A percentile compares a stretch with the other conserved stretches of the same genome.
These are phyloP conservation scores for Semibalanus balanoides DNA, from an alignment of 1,140 invertebrate genomes.

Conservation along the genomic window DNA sequence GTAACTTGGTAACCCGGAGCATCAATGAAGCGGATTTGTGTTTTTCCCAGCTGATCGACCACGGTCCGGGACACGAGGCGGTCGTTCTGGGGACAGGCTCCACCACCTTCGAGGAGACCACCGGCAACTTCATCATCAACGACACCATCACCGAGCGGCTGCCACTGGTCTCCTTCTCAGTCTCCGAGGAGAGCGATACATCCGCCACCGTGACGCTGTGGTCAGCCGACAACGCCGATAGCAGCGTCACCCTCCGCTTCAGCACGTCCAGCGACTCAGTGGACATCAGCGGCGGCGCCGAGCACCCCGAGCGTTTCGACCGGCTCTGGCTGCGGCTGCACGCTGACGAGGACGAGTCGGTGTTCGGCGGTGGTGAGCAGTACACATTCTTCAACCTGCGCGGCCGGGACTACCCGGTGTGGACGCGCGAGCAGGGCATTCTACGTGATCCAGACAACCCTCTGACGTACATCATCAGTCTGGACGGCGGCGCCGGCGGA, in stretches of 20 bases:
- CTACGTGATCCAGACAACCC: slow-evolving; percentile 5
- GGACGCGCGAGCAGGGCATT: slow-evolving; percentile 28
- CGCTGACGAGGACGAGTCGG: slow-evolving; percentile 20
- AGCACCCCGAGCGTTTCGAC: slow-evolving; percentile 7
- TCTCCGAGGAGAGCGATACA: background rate
- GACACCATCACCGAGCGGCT: background rate
- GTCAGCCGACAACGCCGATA: background rate
- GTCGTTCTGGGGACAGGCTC: slow-evolving; percentile 9
- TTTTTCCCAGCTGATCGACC: background rate
- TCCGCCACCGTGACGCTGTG: background rate
- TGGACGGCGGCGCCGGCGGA: slow-evolving; percentile 25
- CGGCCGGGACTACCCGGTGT: slow-evolving; percentile 26
- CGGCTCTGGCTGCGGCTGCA: slow-evolving; percentile 17
- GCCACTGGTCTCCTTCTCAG: background rate
- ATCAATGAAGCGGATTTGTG: background rate
- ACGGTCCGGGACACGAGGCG: background rate
- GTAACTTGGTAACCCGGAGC: no score
- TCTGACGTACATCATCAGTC: slow-evolving; percentile 13
- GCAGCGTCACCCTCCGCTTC: background rate
- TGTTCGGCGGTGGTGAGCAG: slow-evolving; percentile 29
- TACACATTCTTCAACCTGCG: slow-evolving; percentile 27
- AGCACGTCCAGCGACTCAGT: background rate
- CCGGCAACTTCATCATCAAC: background rate
- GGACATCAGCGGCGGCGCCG: background rate
- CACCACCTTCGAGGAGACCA: background rate